A percentile compares a stretch with the other conserved stretches of the same genome.
Conservation (phyloP, 2,797 vertebrate species). For the Chrosomus eos region DNA sequence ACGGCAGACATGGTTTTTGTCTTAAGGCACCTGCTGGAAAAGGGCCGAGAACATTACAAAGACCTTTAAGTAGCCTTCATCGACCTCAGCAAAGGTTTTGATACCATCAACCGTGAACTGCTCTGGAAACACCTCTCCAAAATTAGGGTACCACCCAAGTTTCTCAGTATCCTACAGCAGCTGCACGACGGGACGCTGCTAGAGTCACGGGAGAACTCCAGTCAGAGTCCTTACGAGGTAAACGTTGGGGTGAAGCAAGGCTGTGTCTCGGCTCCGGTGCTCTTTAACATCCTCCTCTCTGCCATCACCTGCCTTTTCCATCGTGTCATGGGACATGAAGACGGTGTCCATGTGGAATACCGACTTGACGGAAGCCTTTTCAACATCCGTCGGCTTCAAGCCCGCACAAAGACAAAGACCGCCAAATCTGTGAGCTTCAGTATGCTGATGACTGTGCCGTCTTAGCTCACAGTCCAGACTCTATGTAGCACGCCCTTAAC, state of each 20-base stretch:
- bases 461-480: too few species aligned
- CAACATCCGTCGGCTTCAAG: too few species aligned
- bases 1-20: not conserved
- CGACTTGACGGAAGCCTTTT: too few species aligned
- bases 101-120: conserved; percentile 8
- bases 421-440: too few species aligned
- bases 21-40: not conserved
- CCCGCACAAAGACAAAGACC: too few species aligned
- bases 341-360: not conserved
- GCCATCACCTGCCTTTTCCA: not conserved
- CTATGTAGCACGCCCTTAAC: too few species aligned
- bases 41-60: not conserved
- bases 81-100: not conserved
- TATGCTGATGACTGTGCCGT: too few species aligned
- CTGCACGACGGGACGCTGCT: not conserved
- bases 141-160: not conserved
- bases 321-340: not conserved
- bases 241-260: too few species aligned
- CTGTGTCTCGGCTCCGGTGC: too few species aligned
- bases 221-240: too few species aligned
- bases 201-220: conserved; percentile 16
- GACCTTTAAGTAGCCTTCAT: not conserved
- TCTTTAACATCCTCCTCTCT: too few species aligned
- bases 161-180: conserved; percentile 31
- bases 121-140: conserved; percentile 39